phyloP scores from a whole-genome alignment of 2,888 invertebrate genomes.

The Yponomeuta cagnagella region DNA sequence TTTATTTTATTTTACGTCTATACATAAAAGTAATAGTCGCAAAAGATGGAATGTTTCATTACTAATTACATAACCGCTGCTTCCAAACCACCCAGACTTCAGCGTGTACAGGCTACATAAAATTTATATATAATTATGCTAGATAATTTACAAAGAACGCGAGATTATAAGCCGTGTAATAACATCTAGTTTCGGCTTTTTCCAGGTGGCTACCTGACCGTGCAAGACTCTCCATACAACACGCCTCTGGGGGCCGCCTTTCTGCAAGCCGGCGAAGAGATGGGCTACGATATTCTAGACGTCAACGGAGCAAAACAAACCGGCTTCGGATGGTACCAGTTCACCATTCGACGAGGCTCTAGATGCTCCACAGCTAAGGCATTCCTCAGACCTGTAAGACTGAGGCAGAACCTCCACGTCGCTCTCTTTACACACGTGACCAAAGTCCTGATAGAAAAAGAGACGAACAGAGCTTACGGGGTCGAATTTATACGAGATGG shows the following conservation, averaged over 20 bases:
- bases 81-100: too few species aligned
- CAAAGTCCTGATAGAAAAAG: conserved; percentile 82
- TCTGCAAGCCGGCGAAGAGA: conserved; percentile 92
- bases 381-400: conserved; percentile 85
- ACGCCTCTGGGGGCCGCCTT: conserved; percentile 91
- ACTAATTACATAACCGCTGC: too few species aligned
- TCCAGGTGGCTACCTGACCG: conserved; percentile 84
- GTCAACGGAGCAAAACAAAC: conserved; percentile 91
- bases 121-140: too few species aligned
- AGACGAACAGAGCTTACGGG: conserved; percentile 83
- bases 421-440: conserved; percentile 88
- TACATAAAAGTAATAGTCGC: too few species aligned
- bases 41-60: too few species aligned
- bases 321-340: conserved; percentile 90
- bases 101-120: too few species aligned
- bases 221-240: conserved; percentile 86
- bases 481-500: conserved; percentile 86
- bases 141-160: too few species aligned
- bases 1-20: too few species aligned
- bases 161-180: background rate
- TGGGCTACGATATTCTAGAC: conserved; percentile 92
- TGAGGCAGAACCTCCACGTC: conserved; percentile 87
- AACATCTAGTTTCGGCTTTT: conserved; percentile 22
- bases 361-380: conserved; percentile 91
- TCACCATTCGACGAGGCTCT: conserved; percentile 89